A percentile compares a stretch with the other conserved stretches of the same genome.
phyloP scores from a whole-genome alignment of 1,140 invertebrate species.

The Dufourea novaeangliae region DNA sequence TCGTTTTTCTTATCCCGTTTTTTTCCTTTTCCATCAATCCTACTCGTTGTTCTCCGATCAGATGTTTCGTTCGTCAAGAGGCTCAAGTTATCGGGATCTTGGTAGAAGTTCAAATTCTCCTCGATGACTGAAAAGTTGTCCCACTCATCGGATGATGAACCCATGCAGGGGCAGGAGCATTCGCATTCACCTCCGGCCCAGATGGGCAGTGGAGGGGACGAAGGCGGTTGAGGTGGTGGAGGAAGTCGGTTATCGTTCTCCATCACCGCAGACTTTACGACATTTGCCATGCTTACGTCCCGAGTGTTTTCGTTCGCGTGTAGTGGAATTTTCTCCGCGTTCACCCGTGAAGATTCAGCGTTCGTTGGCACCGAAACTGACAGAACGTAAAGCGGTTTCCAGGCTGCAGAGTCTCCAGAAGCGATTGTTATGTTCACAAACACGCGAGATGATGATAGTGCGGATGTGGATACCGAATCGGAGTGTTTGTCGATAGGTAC shows the following conservation, averaged over 20 bases:
- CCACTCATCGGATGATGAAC: slow-evolving; percentile 77
- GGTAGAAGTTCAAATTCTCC: slow-evolving; percentile 30
- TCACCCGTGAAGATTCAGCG: slow-evolving; percentile 70
- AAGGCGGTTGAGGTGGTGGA: slow-evolving; percentile 63
- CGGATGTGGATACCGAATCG: background rate
- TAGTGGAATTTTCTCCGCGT: slow-evolving; percentile 31
- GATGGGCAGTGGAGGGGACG: slow-evolving; percentile 70
- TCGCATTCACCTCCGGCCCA: slow-evolving; percentile 86
- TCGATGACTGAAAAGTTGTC: slow-evolving; percentile 73
- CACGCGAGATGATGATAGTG: slow-evolving; percentile 77
- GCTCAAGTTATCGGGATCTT: slow-evolving; percentile 13
- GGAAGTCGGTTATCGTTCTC: slow-evolving; percentile 51
- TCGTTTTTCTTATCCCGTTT: background rate
- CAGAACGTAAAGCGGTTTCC: slow-evolving; percentile 87
- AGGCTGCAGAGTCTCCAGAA: slow-evolving; percentile 83
- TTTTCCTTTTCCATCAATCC: slow-evolving; percentile 19
- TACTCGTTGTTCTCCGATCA: slow-evolving; percentile 6
- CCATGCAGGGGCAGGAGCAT: slow-evolving; percentile 87
- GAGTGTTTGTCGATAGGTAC: slow-evolving; percentile 50
- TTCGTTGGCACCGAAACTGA: slow-evolving; percentile 87
- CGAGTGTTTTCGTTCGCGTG: background rate
- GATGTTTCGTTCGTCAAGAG: slow-evolving; percentile 3
- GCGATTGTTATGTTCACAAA: slow-evolving; percentile 89
- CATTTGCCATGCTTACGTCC: slow-evolving; percentile 61
- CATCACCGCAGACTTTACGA: slow-evolving; percentile 51